A percentile compares a stretch with the other conserved stretches of the same genome.
These are phyloP conservation scores for Ormyrus nitidulus DNA, from an alignment of 2,888 invertebrate species.

Conservation along the genomic window DNA sequence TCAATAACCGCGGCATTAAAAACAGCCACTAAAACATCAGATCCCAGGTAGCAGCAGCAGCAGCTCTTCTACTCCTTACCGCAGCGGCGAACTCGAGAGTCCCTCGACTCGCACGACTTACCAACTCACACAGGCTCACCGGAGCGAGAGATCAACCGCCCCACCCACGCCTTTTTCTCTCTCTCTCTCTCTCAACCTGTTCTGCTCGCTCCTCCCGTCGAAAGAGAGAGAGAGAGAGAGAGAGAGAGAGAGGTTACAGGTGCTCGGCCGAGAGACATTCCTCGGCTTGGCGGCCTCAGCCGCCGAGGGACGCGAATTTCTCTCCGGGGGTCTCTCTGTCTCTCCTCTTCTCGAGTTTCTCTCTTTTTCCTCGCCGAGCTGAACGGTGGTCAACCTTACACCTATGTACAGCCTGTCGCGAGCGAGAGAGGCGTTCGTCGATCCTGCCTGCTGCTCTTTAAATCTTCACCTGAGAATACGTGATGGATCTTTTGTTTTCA, in stretches of 20 bases:
- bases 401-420: too few species aligned
- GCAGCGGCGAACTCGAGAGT: too few species aligned
- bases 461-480: too few species aligned
- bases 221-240: constrained; percentile 61
- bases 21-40: too few species aligned
- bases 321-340: constrained; percentile 56
- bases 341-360: constrained; percentile 57
- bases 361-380: constrained; percentile 1
- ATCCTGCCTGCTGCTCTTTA: too few species aligned
- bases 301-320: constrained; percentile 63
- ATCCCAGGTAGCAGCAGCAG: too few species aligned
- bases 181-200: constrained; percentile 69
- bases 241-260: constrained; percentile 63
- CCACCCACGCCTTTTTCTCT: constrained; percentile 70
- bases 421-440: too few species aligned
- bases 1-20: too few species aligned
- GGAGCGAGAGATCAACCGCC: constrained; percentile 70
- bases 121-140: not conserved
- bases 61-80: too few species aligned
- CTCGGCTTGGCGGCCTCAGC: constrained; percentile 26
- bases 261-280: constrained; percentile 55
- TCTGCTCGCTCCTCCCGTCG: constrained; percentile 66
- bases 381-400: too few species aligned
- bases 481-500: too few species aligned
- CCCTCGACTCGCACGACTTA: too few species aligned